Percentiles rank a stretch among this genome's conserved stretches.
Conservation (phyloP, 64 coral and sea anemone species). For the Anthopleura sola region DNA sequence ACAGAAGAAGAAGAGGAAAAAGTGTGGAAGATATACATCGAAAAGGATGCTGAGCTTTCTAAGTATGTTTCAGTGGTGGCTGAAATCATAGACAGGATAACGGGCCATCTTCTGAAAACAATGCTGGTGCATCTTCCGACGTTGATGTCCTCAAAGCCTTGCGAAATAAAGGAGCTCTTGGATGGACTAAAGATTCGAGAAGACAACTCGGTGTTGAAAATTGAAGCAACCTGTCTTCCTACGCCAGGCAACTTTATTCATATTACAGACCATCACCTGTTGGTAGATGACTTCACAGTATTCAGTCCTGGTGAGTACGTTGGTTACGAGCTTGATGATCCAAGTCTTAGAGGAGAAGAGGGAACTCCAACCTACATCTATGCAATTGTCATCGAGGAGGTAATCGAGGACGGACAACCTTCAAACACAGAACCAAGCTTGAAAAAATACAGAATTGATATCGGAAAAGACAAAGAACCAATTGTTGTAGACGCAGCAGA, state of each 20-base stretch:
- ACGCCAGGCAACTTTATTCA: slow-evolving; percentile 56
- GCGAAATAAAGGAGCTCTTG: slow-evolving; percentile 27
- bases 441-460: slow-evolving; percentile 30
- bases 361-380: slow-evolving; percentile 48
- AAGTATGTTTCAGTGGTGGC: slow-evolving; percentile 8
- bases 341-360: slow-evolving; percentile 18
- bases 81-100: slow-evolving; percentile 36
- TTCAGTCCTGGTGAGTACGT: slow-evolving; percentile 43
- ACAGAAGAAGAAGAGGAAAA: background rate
- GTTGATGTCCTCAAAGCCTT: slow-evolving; percentile 22
- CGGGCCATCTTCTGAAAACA: slow-evolving; percentile 22
- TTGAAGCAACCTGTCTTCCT: slow-evolving; percentile 4
- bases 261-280: slow-evolving; percentile 40
- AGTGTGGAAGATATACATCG: slow-evolving; percentile 36
- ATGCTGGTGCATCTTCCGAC: slow-evolving; percentile 25
- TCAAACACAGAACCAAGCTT: background rate
- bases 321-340: slow-evolving; percentile 46
- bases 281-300: slow-evolving; percentile 31
- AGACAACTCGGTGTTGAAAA: slow-evolving; percentile 20
- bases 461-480: slow-evolving; percentile 27
- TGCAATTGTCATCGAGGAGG: slow-evolving; percentile 33
- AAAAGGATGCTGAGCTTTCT: background rate
- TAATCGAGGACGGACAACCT: background rate
- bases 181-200: slow-evolving; percentile 34
- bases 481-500: background rate